A percentile compares a stretch with the other conserved stretches of the same genome.
Evolutionary conservation across 2,888 invertebrate genomes (phyloP).

Genomic region (Busseola fusca): DNA sequence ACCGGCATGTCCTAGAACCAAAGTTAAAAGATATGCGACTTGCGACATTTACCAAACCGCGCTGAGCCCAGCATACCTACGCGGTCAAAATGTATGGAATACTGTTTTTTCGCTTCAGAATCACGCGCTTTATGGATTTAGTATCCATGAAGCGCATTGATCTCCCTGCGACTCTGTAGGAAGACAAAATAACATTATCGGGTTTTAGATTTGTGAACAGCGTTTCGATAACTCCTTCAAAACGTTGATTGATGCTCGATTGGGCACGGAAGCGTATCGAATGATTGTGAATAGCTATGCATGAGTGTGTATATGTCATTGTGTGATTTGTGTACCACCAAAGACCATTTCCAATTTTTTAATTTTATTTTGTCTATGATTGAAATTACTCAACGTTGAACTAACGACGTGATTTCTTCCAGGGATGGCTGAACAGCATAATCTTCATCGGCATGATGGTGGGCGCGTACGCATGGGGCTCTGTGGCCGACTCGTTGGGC

Average conservation of each 20-base stretch:
- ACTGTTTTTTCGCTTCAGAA: not conserved
- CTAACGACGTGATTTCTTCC: slow-evolving; percentile 19
- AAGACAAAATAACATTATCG: not conserved
- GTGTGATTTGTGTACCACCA: not conserved
- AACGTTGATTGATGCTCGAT: not conserved
- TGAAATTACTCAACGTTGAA: not conserved
- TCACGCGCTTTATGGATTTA: no score
- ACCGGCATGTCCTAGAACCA: not conserved
- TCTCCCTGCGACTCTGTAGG: not conserved
- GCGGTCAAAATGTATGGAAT: not conserved
- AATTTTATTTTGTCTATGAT: not conserved
- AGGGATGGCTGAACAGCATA: slow-evolving; percentile 93
- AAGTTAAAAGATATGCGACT: not conserved
- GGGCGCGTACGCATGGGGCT: slow-evolving; percentile 97
- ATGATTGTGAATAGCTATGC: not conserved
- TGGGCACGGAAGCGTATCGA: not conserved
- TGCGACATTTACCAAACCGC: not conserved
- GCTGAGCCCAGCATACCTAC: not conserved
- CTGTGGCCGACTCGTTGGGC: slow-evolving; percentile 96
- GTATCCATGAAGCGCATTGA: not conserved
- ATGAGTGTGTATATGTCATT: not conserved
- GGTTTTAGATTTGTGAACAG: not conserved
- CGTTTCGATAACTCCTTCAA: not conserved
- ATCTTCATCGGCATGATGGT: slow-evolving; percentile 98
- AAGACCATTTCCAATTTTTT: not conserved